Conservation (phyloP, 2,113 vertebrate species). For the Galbula dea region DNA sequence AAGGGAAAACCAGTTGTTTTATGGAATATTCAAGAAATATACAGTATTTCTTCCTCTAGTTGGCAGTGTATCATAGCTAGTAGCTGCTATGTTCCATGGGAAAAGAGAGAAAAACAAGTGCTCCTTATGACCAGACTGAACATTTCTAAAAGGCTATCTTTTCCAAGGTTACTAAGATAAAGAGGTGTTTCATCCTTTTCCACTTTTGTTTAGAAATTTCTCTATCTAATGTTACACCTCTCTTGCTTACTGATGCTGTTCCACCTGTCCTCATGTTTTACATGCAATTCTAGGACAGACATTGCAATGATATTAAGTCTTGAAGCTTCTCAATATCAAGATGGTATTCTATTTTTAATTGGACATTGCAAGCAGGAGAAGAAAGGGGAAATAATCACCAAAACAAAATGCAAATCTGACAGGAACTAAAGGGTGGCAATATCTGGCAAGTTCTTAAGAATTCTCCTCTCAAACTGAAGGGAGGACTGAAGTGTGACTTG, state of each 20-base stretch:
- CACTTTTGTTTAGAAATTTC: background rate
- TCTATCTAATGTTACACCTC: background rate
- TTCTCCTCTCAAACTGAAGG: background rate
- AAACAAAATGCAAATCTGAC: background rate
- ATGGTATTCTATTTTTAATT: background rate
- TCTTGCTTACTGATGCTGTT: background rate
- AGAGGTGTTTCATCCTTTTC: background rate
- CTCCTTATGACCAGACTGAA: background rate
- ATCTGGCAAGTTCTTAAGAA: background rate
- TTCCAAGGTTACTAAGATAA: background rate
- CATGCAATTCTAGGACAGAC: background rate
- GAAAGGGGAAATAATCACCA: background rate
- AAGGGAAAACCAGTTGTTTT: background rate
- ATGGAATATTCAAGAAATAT: background rate
- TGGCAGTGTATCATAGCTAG: background rate
- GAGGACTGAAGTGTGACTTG: background rate
- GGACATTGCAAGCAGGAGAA: background rate
- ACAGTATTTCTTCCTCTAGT: background rate
- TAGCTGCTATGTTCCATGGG: background rate
- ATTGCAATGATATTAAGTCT: background rate
- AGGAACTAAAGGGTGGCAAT: background rate
- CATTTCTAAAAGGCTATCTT: background rate
- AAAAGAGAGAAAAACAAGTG: background rate
- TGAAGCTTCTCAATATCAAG: background rate
- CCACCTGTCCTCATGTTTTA: background rate